phyloP scores from a whole-genome alignment of 2,888 invertebrate genomes.

The Panopea generosa region DNA sequence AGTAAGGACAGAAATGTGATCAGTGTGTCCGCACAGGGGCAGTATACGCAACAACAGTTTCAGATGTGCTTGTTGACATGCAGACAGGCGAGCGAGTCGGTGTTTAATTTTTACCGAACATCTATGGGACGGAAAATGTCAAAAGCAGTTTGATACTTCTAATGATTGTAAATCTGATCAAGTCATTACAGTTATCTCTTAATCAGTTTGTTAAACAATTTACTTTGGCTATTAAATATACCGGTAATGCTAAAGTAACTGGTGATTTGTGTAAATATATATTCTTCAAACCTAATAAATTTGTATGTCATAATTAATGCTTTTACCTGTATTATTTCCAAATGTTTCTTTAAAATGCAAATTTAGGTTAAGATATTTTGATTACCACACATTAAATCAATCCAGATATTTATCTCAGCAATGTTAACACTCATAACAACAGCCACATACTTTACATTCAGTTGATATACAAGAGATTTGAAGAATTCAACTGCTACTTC shows the following conservation, averaged over 20 bases:
- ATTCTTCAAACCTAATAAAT: too few relatives aligned
- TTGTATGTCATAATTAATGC: neutral
- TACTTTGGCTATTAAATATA: neutral
- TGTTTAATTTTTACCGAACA: constrained; percentile 80
- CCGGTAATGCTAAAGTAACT: neutral
- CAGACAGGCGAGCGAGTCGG: constrained; percentile 68
- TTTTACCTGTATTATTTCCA: too few relatives aligned
- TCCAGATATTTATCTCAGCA: too few relatives aligned
- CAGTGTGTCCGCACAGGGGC: constrained; percentile 73
- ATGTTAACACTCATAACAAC: too few relatives aligned
- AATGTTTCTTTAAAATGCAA: too few relatives aligned
- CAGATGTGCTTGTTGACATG: constrained; percentile 71
- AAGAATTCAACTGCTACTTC: too few relatives aligned
- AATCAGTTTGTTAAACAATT: neutral
- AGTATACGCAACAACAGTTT: constrained; percentile 75
- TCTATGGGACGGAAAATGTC: constrained; percentile 77
- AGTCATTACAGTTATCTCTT: neutral
- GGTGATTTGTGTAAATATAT: neutral
- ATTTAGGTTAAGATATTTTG: too few relatives aligned
- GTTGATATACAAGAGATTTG: too few relatives aligned
- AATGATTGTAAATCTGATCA: neutral
- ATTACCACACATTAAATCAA: too few relatives aligned
- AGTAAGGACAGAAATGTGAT: constrained; percentile 76
- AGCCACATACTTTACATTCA: too few relatives aligned
- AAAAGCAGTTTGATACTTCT: constrained; percentile 55